These are phyloP conservation scores for Anadara kagoshimensis DNA, from an alignment of 1,140 invertebrate species.

Conservation along the genomic window DNA sequence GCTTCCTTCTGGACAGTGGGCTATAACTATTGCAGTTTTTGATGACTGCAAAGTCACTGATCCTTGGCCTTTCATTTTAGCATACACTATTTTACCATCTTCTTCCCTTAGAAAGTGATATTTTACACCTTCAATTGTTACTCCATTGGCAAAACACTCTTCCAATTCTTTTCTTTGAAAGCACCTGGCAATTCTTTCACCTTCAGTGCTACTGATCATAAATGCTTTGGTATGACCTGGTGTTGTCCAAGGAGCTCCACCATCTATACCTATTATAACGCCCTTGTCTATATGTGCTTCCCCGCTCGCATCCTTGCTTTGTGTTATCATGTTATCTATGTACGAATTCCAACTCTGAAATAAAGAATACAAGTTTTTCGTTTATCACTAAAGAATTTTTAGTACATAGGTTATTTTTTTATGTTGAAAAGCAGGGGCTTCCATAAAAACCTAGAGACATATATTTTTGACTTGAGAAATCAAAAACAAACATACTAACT, in stretches of 20 bases:
- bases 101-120: no score
- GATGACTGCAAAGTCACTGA: slow-evolving; percentile 29
- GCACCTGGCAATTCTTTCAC: slow-evolving; percentile 18
- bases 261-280: slow-evolving; percentile 13
- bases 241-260: slow-evolving; percentile 16
- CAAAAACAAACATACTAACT: not conserved
- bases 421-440: not conserved
- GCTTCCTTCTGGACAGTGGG: slow-evolving; percentile 22
- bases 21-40: slow-evolving; percentile 37
- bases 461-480: not conserved
- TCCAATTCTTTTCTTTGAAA: slow-evolving; percentile 31
- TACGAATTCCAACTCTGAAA: slow-evolving; percentile 42
- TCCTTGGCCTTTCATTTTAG: no score
- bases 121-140: no score
- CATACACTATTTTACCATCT: no score
- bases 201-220: not conserved
- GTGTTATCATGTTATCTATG: slow-evolving; percentile 30
- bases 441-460: not conserved
- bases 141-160: no score
- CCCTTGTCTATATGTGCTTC: not conserved
- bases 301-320: slow-evolving; percentile 25
- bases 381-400: not conserved
- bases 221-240: slow-evolving; percentile 12
- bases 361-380: not conserved
- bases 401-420: not conserved